Conservation (phyloP, 2,888 invertebrate genomes). For the Oligia strigilis region DNA sequence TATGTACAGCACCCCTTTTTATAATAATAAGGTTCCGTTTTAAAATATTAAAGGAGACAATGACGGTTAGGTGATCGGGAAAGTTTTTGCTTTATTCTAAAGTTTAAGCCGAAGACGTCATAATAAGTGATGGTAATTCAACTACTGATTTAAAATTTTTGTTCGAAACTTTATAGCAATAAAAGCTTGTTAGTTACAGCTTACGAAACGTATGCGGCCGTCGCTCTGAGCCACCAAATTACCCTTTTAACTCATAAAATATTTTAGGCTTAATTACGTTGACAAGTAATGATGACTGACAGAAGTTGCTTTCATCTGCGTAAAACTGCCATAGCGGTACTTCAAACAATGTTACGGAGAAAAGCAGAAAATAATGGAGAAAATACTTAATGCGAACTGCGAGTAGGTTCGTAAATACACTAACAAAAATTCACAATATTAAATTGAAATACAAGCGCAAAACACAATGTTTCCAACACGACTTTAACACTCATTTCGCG, state of each 20-base stretch:
- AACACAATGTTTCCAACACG: not conserved
- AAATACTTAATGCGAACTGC: not conserved
- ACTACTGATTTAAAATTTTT: not conserved
- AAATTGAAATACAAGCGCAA: not conserved
- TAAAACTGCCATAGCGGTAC: not conserved
- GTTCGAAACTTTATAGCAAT: not conserved
- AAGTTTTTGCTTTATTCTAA: not conserved
- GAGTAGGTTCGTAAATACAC: no score
- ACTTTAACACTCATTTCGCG: conserved; percentile 16
- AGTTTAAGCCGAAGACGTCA: not conserved
- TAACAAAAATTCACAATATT: not conserved
- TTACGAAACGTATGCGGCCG: not conserved
- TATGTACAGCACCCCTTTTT: not conserved
- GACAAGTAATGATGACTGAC: no score
- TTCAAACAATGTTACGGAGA: not conserved
- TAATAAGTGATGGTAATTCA: not conserved
- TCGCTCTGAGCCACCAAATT: not conserved
- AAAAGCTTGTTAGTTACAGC: not conserved
- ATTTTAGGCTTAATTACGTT: not conserved
- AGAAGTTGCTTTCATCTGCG: not conserved
- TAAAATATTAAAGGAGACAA: not conserved
- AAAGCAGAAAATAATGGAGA: not conserved
- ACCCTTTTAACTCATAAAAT: not conserved
- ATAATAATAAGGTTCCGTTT: not conserved
- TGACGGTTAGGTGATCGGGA: no score